Conservation (phyloP, 2,888 invertebrate species). For the Watsonalla cultraria region DNA sequence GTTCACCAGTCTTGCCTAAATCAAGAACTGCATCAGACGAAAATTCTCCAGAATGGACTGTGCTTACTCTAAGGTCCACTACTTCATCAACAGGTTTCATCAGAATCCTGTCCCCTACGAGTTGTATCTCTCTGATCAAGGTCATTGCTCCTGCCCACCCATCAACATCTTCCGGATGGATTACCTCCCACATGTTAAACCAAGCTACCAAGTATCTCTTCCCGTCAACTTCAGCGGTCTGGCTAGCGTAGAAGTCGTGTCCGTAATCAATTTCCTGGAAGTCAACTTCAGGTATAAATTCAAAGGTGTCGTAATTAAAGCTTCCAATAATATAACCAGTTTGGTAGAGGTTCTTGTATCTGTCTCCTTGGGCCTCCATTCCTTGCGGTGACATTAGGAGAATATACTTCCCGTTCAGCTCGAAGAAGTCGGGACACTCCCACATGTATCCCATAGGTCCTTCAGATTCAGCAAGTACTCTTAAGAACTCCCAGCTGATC, state of each 20-base stretch:
- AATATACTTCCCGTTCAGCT: constrained; percentile 59
- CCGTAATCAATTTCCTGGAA: constrained; percentile 70
- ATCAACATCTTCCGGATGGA: constrained; percentile 52
- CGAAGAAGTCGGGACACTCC: constrained; percentile 76
- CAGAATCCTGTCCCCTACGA: constrained; percentile 45
- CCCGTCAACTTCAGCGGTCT: constrained; percentile 54
- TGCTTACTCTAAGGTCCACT: constrained; percentile 36
- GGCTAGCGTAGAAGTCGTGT: constrained; percentile 71
- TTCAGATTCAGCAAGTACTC: constrained; percentile 53
- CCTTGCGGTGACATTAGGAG: constrained; percentile 70
- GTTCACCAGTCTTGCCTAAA: constrained; percentile 53
- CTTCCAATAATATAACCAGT: constrained; percentile 67
- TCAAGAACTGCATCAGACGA: constrained; percentile 22
- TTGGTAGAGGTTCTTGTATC: constrained; percentile 59
- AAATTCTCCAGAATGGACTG: constrained; percentile 31
- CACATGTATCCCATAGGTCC: constrained; percentile 67
- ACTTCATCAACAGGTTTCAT: constrained; percentile 57
- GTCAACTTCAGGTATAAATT: constrained; percentile 48
- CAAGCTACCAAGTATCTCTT: constrained; percentile 59
- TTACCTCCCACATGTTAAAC: constrained; percentile 68
- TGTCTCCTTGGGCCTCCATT: constrained; percentile 52
- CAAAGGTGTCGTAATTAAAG: constrained; percentile 60
- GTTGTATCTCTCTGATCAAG: constrained; percentile 51
- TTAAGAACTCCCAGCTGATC: constrained; percentile 56
- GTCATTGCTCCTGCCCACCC: constrained; percentile 72